Evolutionary conservation across 2,797 vertebrate genomes (phyloP).

Genomic region (Pampus argenteus): DNA sequence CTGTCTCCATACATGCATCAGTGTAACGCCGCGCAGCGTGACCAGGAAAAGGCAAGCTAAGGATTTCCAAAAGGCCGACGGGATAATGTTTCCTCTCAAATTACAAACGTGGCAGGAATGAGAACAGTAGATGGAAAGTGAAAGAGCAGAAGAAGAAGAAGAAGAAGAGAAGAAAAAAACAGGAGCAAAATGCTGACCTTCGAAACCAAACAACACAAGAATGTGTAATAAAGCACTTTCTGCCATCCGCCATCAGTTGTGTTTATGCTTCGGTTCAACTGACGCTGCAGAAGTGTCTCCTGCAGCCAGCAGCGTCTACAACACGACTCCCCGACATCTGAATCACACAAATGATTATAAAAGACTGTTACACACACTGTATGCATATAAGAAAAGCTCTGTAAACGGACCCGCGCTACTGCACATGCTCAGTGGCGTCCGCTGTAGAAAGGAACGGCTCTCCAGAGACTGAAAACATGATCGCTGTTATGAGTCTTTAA

Average conservation of each 20-base stretch:
- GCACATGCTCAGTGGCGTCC: no score
- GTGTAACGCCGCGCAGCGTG: constrained; percentile 8
- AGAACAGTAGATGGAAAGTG: neutral
- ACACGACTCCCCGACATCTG: no score
- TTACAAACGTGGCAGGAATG: constrained; percentile 29
- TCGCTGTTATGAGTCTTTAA: no score
- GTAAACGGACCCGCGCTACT: no score
- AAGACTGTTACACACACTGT: no score
- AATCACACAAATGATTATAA: no score
- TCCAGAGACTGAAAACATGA: no score
- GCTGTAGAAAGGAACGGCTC: no score
- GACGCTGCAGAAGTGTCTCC: constrained; percentile 22
- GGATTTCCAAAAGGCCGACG: constrained; percentile 42
- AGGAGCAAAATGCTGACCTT: constrained; percentile 53
- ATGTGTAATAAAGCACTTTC: constrained; percentile 25
- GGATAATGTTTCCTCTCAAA: constrained; percentile 40
- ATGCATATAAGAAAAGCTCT: no score
- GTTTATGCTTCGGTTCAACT: constrained; percentile 33
- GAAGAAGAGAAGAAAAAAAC: neutral
- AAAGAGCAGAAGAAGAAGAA: no score
- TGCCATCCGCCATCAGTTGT: constrained; percentile 20
- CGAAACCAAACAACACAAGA: constrained; percentile 20
- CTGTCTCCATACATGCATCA: constrained; percentile 4
- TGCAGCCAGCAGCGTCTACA: constrained; percentile 1
- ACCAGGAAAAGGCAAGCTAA: constrained; percentile 39